Conservation (phyloP, 2,888 invertebrate species). For the Hyposoter didymator region DNA sequence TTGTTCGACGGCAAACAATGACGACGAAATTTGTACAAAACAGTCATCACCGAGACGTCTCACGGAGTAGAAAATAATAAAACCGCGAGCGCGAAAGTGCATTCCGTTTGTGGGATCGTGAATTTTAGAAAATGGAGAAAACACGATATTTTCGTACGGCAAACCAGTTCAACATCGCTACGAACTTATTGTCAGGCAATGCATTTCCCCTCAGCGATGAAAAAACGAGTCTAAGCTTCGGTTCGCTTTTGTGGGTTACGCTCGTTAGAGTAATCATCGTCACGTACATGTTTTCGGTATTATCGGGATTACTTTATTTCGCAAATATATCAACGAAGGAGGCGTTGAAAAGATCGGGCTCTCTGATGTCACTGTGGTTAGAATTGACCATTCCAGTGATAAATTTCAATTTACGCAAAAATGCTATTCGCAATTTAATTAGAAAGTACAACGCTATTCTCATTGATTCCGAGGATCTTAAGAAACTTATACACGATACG, state of each 20-base stretch:
- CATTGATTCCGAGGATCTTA: slow-evolving; percentile 51
- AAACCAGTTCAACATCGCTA: slow-evolving; percentile 67
- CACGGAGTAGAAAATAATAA: background rate
- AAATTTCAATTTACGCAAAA: slow-evolving; percentile 66
- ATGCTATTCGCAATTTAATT: slow-evolving; percentile 66
- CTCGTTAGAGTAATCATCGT: background rate
- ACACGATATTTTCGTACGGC: slow-evolving; percentile 64
- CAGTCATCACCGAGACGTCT: slow-evolving; percentile 18
- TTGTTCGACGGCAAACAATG: slow-evolving; percentile 12
- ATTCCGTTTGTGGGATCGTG: background rate
- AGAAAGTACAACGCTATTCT: slow-evolving; percentile 67
- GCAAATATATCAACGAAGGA: slow-evolving; percentile 61
- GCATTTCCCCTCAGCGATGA: slow-evolving; percentile 64
- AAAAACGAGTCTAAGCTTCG: slow-evolving; percentile 14
- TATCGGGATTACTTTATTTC: slow-evolving; percentile 50
- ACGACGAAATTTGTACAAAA: slow-evolving; percentile 6
- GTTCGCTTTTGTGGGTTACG: background rate
- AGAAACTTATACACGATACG: slow-evolving; percentile 23
- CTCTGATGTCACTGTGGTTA: slow-evolving; percentile 53
- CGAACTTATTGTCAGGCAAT: slow-evolving; percentile 72
- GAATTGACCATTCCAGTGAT: slow-evolving; percentile 65
- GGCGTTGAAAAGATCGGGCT: slow-evolving; percentile 64
- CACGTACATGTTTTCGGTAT: slow-evolving; percentile 48
- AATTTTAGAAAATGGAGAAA: slow-evolving; percentile 7
- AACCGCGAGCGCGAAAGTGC: slow-evolving; percentile 22